Evolutionary conservation across 2,113 vertebrate genomes (phyloP).

Genomic region (Mirounga angustirostris): DNA sequence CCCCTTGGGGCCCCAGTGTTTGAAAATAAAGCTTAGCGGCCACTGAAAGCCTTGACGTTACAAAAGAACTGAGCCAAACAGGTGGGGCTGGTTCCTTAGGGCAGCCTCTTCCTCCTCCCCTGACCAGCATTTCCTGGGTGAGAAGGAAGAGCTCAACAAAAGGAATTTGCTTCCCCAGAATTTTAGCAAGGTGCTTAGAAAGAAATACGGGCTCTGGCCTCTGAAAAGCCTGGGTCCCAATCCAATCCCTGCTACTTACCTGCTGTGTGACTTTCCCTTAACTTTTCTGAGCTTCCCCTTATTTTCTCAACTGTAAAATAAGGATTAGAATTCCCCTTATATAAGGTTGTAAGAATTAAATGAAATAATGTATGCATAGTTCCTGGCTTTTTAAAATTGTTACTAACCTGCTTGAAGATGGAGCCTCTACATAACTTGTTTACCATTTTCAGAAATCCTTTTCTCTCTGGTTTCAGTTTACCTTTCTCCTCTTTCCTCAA

Average conservation of each 20-base stretch:
- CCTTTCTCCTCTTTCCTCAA: background rate
- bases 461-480: background rate
- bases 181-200: background rate
- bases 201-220: background rate
- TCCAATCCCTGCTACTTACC: background rate
- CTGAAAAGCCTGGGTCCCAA: background rate
- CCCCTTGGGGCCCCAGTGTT: background rate
- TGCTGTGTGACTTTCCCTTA: background rate
- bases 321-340: background rate
- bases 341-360: background rate
- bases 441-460: constrained; percentile 37
- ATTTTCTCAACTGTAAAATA: constrained; percentile 31
- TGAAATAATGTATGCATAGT: background rate
- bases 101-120: background rate
- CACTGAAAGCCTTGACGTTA: background rate
- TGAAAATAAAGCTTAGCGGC: background rate
- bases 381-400: background rate
- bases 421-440: constrained; percentile 20
- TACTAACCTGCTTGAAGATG: background rate
- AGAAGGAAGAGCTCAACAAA: constrained; percentile 9
- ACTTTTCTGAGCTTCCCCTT: background rate
- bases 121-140: background rate
- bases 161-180: background rate
- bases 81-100: background rate
- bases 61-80: background rate